Evolutionary conservation across 2,888 invertebrate species (phyloP).

Genomic region (Harpalus rubripes): DNA sequence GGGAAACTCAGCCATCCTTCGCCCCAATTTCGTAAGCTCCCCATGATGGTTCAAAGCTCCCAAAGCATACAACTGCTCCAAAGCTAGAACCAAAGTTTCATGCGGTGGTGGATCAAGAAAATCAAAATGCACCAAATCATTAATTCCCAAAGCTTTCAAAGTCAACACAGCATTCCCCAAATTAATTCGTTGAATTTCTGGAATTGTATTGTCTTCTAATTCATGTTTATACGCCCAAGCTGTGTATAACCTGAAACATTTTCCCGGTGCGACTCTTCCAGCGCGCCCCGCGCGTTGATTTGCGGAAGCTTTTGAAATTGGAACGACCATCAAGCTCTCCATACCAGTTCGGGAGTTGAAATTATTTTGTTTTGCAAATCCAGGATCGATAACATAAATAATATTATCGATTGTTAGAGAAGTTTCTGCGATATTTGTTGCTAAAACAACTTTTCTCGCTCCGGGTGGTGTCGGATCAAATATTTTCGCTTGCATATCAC

Average conservation of each 20-base stretch:
- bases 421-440: slow-evolving; percentile 99
- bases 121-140: slow-evolving; percentile 98
- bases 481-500: slow-evolving; percentile 99
- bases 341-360: slow-evolving; percentile 98
- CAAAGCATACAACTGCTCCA: slow-evolving; percentile 98
- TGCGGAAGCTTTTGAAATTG: slow-evolving; percentile 98
- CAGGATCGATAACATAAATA: slow-evolving; percentile 99
- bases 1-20: slow-evolving; percentile 99
- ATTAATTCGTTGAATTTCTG: slow-evolving; percentile 99
- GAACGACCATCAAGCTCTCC: slow-evolving; percentile 99
- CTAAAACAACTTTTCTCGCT: slow-evolving; percentile 97
- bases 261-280: slow-evolving; percentile 97
- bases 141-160: slow-evolving; percentile 97
- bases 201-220: slow-evolving; percentile 97
- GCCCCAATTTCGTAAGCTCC: slow-evolving; percentile 96
- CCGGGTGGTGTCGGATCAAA: slow-evolving; percentile 98
- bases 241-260: slow-evolving; percentile 98
- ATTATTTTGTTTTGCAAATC: slow-evolving; percentile 99
- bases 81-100: slow-evolving; percentile 91
- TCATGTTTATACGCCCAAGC: slow-evolving; percentile 99
- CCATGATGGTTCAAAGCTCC: slow-evolving; percentile 99
- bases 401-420: slow-evolving; percentile 99
- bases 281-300: slow-evolving; percentile 98
- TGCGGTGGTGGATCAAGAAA: slow-evolving; percentile 99
- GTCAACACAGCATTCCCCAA: slow-evolving; percentile 97